Evolutionary conservation across 2,888 invertebrate genomes (phyloP).

Genomic region (Perizoma affinitatum): DNA sequence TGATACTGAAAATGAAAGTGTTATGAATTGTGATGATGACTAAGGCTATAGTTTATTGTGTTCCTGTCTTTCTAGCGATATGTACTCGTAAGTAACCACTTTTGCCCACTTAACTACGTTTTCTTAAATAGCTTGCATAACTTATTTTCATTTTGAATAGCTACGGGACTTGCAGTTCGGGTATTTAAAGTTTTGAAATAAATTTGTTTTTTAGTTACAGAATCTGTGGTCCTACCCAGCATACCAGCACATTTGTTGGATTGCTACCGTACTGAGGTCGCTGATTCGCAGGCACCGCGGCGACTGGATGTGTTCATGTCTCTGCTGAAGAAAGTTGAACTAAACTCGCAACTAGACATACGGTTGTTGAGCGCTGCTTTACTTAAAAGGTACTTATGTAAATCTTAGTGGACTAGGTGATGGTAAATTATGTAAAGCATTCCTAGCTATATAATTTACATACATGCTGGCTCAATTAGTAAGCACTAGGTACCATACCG

Average conservation of each 20-base stretch:
- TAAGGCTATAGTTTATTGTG: slow-evolving; percentile 19
- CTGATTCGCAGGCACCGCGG: slow-evolving; percentile 77
- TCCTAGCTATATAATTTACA: slow-evolving; percentile 14
- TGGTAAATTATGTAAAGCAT: slow-evolving; percentile 12
- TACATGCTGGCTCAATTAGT: slow-evolving; percentile 20
- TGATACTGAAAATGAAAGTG: slow-evolving; percentile 38
- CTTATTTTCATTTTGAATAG: too few species aligned
- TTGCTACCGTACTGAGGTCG: slow-evolving; percentile 84
- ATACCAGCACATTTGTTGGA: slow-evolving; percentile 83
- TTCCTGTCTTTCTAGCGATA: slow-evolving; percentile 33
- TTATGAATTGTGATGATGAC: slow-evolving; percentile 49
- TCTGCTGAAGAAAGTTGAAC: slow-evolving; percentile 85
- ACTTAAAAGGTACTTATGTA: slow-evolving; percentile 78
- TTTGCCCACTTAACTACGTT: neutral
- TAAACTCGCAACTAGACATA: slow-evolving; percentile 78
- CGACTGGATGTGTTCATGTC: slow-evolving; percentile 85
- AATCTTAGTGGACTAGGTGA: neutral
- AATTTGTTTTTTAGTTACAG: slow-evolving; percentile 45
- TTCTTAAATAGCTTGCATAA: too few species aligned
- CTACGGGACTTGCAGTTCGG: too few species aligned
- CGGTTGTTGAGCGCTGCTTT: slow-evolving; percentile 82
- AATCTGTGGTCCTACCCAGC: slow-evolving; percentile 63
- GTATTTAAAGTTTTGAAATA: too few species aligned
- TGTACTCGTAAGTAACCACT: slow-evolving; percentile 57
- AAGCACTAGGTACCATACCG: neutral